Evolutionary conservation across 2,888 invertebrate species (phyloP), one percentile per base, ranked within the genome.

Genomic region (Cataglyphis albicans): DNA sequence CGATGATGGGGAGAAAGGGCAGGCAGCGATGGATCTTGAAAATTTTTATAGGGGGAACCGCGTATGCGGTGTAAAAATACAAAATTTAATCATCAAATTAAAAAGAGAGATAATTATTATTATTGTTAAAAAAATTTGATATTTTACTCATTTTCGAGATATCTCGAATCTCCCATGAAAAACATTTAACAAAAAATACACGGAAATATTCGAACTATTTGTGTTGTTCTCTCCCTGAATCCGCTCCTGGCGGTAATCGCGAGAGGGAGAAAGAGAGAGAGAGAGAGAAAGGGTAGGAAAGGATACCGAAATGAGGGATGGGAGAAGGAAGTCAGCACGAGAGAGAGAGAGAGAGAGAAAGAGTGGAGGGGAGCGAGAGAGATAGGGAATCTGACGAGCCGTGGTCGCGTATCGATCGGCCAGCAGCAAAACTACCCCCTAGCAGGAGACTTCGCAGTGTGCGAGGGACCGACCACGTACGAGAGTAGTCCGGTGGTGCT

Each of bases 401-500:
- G 81, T 84, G 67, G 88, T 83, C 72, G 83, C 59, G 90, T 93
- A 93, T 93, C 93, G 93, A 93, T 93, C 93, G 89, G 82, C 86
- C 82, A 86, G 88, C 89, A 90, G 89, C 48, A 90, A 92, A 93
- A 93, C 92, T 92, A 93, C 92, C 92, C 92, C 88, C 91, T 86
- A 90, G 87, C 87, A 89, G 87, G 89, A 91, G 90, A 90, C 59
- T 72, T 80, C 90, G 92, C 92, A 91, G 76, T 76, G 93, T 93
- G 91, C 90, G 89, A 89, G 88, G 91, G 90, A 89, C 85, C 86
- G 90, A 90, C 87, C 86, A 88, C 91, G 87, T 90, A 86, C 83
- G 86, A 82, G 75, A 76, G 76, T 55, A 67, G 88, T 88, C 85
- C 84, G 88, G 89, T 85, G 90, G 90, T 72, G 72, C 57, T 72